These are phyloP conservation scores for Lissocephala sabroskyi DNA, from an alignment of 2,888 invertebrate species.

Conservation along the genomic window DNA sequence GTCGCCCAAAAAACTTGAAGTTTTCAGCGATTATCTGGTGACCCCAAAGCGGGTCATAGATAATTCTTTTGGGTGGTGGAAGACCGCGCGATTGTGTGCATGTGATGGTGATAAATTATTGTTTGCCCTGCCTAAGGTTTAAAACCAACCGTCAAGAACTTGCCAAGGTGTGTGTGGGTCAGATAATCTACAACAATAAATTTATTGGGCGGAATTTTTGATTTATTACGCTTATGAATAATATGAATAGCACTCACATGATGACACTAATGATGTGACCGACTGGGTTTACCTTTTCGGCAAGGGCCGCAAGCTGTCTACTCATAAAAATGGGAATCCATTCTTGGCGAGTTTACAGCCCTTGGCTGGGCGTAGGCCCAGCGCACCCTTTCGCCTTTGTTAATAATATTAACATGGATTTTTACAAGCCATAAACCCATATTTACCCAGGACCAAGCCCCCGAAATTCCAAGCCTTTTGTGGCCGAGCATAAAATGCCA, in stretches of 20 bases:
- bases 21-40: no score
- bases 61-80: slow-evolving; percentile 30
- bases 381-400: no score
- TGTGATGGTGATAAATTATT: slow-evolving; percentile 52
- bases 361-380: no score
- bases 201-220: slow-evolving; percentile 56
- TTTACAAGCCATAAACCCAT: slow-evolving; percentile 63
- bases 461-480: slow-evolving; percentile 50
- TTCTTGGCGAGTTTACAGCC: no score
- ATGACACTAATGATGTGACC: slow-evolving; percentile 53
- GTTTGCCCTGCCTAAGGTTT: slow-evolving; percentile 26
- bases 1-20: slow-evolving; percentile 7
- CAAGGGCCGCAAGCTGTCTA: no score
- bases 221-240: slow-evolving; percentile 57
- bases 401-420: slow-evolving; percentile 63
- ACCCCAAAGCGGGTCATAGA: neutral
- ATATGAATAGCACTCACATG: slow-evolving; percentile 49
- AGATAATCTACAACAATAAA: slow-evolving; percentile 55
- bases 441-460: slow-evolving; percentile 46
- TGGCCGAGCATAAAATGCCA: slow-evolving; percentile 46
- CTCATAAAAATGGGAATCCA: no score
- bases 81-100: slow-evolving; percentile 29
- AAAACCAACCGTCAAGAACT: no score
- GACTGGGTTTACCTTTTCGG: slow-evolving; percentile 24
- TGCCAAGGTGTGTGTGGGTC: slow-evolving; percentile 10